These are phyloP conservation scores for Ptychochromis oligacanthus DNA, from an alignment of 2,113 vertebrate species.

Conservation along the genomic window DNA sequence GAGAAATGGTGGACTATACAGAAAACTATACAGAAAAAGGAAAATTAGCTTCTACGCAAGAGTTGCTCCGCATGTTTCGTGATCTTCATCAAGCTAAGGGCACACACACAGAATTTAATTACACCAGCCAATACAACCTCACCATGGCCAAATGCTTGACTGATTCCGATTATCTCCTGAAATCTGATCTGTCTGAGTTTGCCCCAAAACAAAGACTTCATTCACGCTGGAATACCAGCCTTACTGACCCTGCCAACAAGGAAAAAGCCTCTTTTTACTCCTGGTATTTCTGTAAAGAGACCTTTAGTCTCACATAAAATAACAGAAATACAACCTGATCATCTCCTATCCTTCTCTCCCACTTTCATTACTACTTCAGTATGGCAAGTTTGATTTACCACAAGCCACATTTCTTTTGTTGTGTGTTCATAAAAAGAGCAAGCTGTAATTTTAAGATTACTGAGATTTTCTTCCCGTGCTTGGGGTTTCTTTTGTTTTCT, in stretches of 20 bases:
- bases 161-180: slow-evolving; percentile 54
- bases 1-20: too few species aligned
- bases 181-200: slow-evolving; percentile 60
- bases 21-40: not conserved
- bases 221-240: slow-evolving; percentile 40
- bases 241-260: slow-evolving; percentile 23
- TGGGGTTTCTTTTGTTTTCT: slow-evolving; percentile 8
- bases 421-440: slow-evolving; percentile 1
- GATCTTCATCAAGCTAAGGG: slow-evolving; percentile 5
- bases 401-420: too few species aligned
- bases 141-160: slow-evolving; percentile 25
- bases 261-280: too few species aligned
- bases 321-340: not conserved
- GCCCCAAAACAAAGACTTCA: slow-evolving; percentile 61
- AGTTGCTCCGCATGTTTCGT: not conserved
- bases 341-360: not conserved
- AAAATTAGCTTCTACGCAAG: not conserved
- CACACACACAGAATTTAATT: slow-evolving; percentile 15
- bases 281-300: not conserved
- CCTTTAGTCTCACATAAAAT: not conserved
- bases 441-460: slow-evolving; percentile 1
- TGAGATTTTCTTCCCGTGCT: not conserved
- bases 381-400: not conserved
- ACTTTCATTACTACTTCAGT: not conserved
- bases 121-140: slow-evolving; percentile 16